phyloP scores from a whole-genome alignment of 2,888 invertebrate species.

The Drosophila quasianomalipes region DNA sequence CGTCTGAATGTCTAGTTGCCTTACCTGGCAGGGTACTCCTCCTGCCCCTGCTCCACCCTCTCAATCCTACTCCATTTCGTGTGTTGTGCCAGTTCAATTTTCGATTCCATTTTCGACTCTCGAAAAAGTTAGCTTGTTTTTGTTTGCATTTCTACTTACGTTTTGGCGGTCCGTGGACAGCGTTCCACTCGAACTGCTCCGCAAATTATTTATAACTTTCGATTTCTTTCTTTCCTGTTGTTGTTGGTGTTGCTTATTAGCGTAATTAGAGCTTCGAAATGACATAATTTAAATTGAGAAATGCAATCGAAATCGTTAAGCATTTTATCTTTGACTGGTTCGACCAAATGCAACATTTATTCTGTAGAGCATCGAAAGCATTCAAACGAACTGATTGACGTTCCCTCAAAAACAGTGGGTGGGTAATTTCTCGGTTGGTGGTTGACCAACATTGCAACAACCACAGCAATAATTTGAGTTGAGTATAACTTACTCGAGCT shows the following conservation, averaged over 20 bases:
- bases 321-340: constrained; percentile 24
- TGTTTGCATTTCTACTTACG: constrained; percentile 11
- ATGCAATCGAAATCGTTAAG: constrained; percentile 18
- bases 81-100: constrained; percentile 35
- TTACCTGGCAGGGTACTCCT: constrained; percentile 7
- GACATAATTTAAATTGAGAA: constrained; percentile 21
- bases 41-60: neutral
- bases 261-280: constrained; percentile 60
- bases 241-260: constrained; percentile 39
- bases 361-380: neutral
- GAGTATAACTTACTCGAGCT: neutral
- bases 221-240: constrained; percentile 34
- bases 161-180: constrained; percentile 40
- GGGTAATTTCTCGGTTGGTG: constrained; percentile 22
- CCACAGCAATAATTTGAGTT: neutral
- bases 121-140: constrained; percentile 29
- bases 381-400: constrained; percentile 53
- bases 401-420: constrained; percentile 32
- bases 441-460: constrained; percentile 35
- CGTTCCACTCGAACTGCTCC: constrained; percentile 31
- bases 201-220: constrained; percentile 67
- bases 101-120: constrained; percentile 53
- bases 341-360: constrained; percentile 1
- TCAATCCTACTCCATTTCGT: neutral
- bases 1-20: constrained; percentile 34